A percentile compares a stretch with the other conserved stretches of the same genome.
phyloP scores from a whole-genome alignment of 1,140 invertebrate species.

The Aphis gossypii region DNA sequence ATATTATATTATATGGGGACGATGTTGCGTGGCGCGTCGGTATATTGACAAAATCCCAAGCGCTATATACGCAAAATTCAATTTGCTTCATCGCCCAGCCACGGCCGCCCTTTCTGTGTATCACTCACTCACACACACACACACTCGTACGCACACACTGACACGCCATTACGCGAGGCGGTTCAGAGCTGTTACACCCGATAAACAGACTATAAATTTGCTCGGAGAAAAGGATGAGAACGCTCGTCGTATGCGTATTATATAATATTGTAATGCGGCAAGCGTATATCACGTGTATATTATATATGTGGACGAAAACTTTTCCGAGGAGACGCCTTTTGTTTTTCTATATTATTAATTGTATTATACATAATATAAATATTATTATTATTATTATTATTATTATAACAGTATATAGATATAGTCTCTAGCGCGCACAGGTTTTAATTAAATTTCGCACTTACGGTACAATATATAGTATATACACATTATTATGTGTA shows the following conservation, averaged over 20 bases:
- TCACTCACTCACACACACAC: neutral
- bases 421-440: neutral
- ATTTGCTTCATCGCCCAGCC: neutral
- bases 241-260: neutral
- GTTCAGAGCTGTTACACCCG: neutral
- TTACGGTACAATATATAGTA: neutral
- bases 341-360: neutral
- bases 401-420: no score
- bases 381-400: neutral
- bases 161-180: neutral
- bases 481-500: neutral
- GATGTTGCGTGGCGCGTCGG: neutral
- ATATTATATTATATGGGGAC: neutral
- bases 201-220: slow-evolving; percentile 29
- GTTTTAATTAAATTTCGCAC: slow-evolving; percentile 40
- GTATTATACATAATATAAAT: neutral
- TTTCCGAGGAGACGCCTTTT: neutral
- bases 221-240: neutral
- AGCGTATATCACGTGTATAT: neutral
- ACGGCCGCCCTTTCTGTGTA: neutral
- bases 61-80: neutral
- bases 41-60: neutral
- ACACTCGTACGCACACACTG: neutral
- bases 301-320: slow-evolving; percentile 23
- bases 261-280: no score